Conservation (phyloP, 2,113 vertebrate species). For the Lates calcarifer region DNA sequence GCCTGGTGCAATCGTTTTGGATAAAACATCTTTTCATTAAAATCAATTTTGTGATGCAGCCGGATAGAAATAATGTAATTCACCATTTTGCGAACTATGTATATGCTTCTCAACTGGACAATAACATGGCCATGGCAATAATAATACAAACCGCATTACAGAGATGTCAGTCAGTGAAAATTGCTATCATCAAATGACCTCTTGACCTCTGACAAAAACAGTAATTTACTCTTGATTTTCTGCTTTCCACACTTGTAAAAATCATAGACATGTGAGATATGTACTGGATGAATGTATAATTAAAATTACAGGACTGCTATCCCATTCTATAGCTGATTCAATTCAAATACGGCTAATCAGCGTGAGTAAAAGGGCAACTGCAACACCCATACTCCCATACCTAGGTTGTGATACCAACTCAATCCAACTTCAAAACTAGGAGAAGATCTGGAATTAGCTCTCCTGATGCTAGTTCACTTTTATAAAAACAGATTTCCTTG, state of each 20-base stretch:
- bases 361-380: slow-evolving; percentile 25
- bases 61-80: background rate
- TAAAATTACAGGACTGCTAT: slow-evolving; percentile 8
- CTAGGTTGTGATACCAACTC: background rate
- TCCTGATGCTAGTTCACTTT: slow-evolving; percentile 3
- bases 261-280: slow-evolving; percentile 1
- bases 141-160: background rate
- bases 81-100: background rate
- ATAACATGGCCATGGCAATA: background rate
- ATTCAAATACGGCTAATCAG: slow-evolving; percentile 25
- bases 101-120: background rate
- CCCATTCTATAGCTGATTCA: slow-evolving; percentile 31
- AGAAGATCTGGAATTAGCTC: background rate
- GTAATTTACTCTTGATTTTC: slow-evolving; percentile 31
- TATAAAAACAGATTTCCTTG: background rate
- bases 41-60: background rate
- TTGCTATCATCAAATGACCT: slow-evolving; percentile 8
- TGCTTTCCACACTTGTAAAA: slow-evolving; percentile 7
- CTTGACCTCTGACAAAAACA: slow-evolving; percentile 9
- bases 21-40: background rate
- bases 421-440: slow-evolving; percentile 19
- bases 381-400: slow-evolving; percentile 19
- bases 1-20: background rate
- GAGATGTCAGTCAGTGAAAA: slow-evolving; percentile 3
- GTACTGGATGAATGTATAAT: background rate